These are phyloP conservation scores for Drosophila baimaii DNA, from an alignment of 1,140 invertebrate genomes.

Conservation along the genomic window DNA sequence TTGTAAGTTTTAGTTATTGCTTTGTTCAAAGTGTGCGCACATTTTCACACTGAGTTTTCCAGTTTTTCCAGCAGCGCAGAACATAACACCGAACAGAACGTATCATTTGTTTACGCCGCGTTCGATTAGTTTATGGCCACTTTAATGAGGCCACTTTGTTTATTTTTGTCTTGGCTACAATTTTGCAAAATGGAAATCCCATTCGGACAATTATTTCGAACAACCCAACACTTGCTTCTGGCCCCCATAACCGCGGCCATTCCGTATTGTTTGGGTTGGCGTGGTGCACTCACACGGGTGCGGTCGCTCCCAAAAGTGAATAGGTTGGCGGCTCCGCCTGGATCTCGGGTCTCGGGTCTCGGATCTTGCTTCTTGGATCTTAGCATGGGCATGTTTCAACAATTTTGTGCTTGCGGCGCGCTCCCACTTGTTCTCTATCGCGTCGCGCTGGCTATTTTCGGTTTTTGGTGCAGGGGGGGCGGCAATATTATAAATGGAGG, in stretches of 20 bases:
- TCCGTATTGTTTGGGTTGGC: conserved; percentile 49
- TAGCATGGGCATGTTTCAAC: conserved; percentile 64
- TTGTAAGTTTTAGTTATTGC: neutral
- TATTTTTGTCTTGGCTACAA: conserved; percentile 63
- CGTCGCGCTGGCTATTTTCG: conserved; percentile 38
- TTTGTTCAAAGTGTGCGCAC: neutral
- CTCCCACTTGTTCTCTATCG: conserved; percentile 34
- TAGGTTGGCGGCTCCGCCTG: conserved; percentile 8
- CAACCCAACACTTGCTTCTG: conserved; percentile 23
- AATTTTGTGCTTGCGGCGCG: conserved; percentile 65
- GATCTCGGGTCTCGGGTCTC: conserved; percentile 3
- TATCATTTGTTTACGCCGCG: conserved; percentile 76
- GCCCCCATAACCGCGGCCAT: conserved; percentile 23
- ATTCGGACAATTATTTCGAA: conserved; percentile 20
- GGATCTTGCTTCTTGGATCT: conserved; percentile 25
- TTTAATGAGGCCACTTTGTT: conserved; percentile 74
- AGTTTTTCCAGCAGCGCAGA: conserved; percentile 66
- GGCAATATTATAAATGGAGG: conserved; percentile 48
- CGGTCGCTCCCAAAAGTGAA: conserved; percentile 34
- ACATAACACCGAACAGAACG: conserved; percentile 2
- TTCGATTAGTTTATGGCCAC: conserved; percentile 70
- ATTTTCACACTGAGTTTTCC: conserved; percentile 69
- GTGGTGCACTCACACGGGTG: conserved; percentile 50
- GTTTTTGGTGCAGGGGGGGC: conserved; percentile 31
- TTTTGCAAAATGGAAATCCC: conserved; percentile 47